Evolutionary conservation across 2,888 invertebrate genomes (phyloP).

Genomic region (Chromoteleia sp.): DNA sequence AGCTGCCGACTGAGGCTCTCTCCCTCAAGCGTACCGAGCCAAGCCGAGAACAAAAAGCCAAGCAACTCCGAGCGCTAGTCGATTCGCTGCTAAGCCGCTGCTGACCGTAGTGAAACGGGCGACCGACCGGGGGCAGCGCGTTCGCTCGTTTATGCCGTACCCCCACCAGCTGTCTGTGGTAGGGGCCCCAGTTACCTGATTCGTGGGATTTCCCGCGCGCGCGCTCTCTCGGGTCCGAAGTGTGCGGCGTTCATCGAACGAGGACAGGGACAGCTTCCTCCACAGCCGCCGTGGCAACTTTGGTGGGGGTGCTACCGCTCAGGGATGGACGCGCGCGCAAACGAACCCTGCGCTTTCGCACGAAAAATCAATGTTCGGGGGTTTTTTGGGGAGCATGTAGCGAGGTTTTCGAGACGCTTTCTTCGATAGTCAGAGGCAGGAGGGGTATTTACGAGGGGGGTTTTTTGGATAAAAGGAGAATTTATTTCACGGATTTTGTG

Average conservation of each 20-base stretch:
- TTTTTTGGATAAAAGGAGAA: background rate
- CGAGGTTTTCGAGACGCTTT: background rate
- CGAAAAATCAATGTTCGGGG: constrained; percentile 57
- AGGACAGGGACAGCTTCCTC: constrained; percentile 26
- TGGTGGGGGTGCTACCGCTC: constrained; percentile 45
- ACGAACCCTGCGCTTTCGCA: constrained; percentile 7
- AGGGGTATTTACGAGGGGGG: background rate
- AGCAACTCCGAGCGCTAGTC: constrained; percentile 29
- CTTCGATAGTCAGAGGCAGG: background rate
- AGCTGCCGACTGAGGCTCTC: constrained; percentile 21
- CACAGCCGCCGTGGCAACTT: constrained; percentile 9
- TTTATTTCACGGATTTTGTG: background rate
- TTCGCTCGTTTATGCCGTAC: constrained; percentile 71
- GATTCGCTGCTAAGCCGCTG: constrained; percentile 48
- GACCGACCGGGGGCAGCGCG: constrained; percentile 79
- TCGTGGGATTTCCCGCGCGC: constrained; percentile 63
- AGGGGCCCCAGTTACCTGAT: constrained; percentile 49
- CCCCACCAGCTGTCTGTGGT: constrained; percentile 52
- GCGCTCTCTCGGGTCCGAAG: constrained; percentile 26
- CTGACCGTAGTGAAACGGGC: constrained; percentile 74
- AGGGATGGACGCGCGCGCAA: constrained; percentile 49
- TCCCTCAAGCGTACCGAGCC: constrained; percentile 1
- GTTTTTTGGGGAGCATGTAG: background rate
- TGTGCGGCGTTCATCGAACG: constrained; percentile 34
- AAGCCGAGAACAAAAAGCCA: constrained; percentile 24